phyloP scores from a whole-genome alignment of 2,797 vertebrate species.

The Pantherophis vulpinus region DNA sequence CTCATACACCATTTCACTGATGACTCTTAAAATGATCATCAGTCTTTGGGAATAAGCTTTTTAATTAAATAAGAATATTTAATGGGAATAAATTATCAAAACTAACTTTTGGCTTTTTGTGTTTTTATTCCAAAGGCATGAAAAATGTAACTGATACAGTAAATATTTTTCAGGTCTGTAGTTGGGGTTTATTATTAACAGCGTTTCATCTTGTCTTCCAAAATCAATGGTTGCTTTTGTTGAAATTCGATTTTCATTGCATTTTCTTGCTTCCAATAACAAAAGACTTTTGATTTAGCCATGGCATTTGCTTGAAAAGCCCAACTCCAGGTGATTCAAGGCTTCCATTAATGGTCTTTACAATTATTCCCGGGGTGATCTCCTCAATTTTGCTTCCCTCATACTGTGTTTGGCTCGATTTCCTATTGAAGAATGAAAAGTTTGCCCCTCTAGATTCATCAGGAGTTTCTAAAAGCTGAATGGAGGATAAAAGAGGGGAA shows the following conservation, averaged over 20 bases:
- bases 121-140: conserved; percentile 25
- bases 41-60: background rate
- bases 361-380: conserved; percentile 38
- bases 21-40: conserved; percentile 1
- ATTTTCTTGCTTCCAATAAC: conserved; percentile 45
- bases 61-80: conserved; percentile 34
- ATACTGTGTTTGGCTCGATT: conserved; percentile 40
- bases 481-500: background rate
- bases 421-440: conserved; percentile 46
- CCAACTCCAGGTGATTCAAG: conserved; percentile 43
- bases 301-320: conserved; percentile 51
- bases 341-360: conserved; percentile 39
- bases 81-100: conserved; percentile 30
- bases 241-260: conserved; percentile 46
- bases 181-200: conserved; percentile 51
- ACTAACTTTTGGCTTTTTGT: conserved; percentile 30
- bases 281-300: conserved; percentile 58
- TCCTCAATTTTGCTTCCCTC: conserved; percentile 42
- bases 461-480: conserved; percentile 52
- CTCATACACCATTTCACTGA: background rate
- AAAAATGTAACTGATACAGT: background rate
- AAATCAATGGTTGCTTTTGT: conserved; percentile 56
- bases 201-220: conserved; percentile 43
- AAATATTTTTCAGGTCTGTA: conserved; percentile 48
- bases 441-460: conserved; percentile 49